Evolutionary conservation across 92 coral and sea anemone genomes (phyloP).

Genomic region (Epizoanthus stellaris): DNA sequence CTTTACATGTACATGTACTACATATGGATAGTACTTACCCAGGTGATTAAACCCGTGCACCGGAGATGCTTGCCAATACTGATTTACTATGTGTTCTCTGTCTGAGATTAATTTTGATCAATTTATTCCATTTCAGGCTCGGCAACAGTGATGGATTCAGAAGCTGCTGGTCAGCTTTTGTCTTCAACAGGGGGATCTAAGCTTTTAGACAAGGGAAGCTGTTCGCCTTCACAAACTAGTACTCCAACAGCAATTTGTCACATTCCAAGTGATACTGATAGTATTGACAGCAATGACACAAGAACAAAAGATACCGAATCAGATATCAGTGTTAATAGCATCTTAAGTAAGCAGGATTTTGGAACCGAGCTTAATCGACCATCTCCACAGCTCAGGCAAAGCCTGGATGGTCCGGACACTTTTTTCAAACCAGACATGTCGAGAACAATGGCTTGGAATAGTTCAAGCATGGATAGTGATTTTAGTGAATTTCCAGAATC

Average conservation of each 20-base stretch:
- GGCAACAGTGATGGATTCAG: slow-evolving; percentile 68
- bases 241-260: slow-evolving; percentile 23
- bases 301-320: slow-evolving; percentile 35
- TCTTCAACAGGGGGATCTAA: slow-evolving; percentile 34
- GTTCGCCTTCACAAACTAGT: neutral
- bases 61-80: neutral
- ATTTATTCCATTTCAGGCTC: slow-evolving; percentile 58
- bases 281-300: slow-evolving; percentile 56
- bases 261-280: slow-evolving; percentile 32
- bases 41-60: too few species aligned
- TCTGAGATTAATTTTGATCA: neutral
- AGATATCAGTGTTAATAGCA: slow-evolving; percentile 53
- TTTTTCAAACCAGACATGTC: slow-evolving; percentile 42
- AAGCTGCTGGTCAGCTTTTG: slow-evolving; percentile 74
- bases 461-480: slow-evolving; percentile 74
- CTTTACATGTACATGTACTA: too few species aligned
- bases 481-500: slow-evolving; percentile 42
- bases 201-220: slow-evolving; percentile 19
- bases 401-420: slow-evolving; percentile 26
- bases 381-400: slow-evolving; percentile 51
- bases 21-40: too few species aligned
- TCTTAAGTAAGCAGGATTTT: slow-evolving; percentile 41
- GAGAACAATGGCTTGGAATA: slow-evolving; percentile 81
- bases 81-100: neutral
- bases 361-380: slow-evolving; percentile 54